phyloP scores from a whole-genome alignment of 2,888 invertebrate species.

The Agrypnus murinus region DNA sequence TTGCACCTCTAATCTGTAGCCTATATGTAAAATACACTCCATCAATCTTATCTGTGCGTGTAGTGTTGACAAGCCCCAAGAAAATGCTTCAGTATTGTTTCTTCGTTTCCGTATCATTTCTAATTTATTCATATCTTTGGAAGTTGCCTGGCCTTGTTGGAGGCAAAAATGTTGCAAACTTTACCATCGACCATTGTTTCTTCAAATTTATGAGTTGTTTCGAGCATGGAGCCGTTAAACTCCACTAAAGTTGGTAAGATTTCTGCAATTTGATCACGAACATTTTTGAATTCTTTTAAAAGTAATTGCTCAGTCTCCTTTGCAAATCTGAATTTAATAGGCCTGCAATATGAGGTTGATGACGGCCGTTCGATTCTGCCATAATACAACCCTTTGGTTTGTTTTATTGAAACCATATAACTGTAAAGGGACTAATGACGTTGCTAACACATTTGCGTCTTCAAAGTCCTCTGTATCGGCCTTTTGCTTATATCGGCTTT shows the following conservation, averaged over 20 bases:
- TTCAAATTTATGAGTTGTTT: neutral
- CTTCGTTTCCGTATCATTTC: neutral
- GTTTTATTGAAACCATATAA: neutral
- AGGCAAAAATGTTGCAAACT: neutral
- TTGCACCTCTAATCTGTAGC: conserved; percentile 2
- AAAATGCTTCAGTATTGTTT: neutral
- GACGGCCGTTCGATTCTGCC: neutral
- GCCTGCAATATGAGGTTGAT: neutral
- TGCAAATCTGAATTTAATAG: neutral
- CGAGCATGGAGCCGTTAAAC: neutral
- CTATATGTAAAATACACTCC: conserved; percentile 30
- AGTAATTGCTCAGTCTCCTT: neutral
- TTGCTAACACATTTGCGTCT: neutral
- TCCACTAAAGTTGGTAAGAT: neutral
- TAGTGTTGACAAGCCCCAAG: conserved; percentile 13
- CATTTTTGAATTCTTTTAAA: neutral
- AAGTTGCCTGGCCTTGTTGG: neutral
- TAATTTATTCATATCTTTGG: conserved; percentile 16
- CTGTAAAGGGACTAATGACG: neutral
- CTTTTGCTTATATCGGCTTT: neutral
- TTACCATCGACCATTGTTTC: conserved; percentile 3
- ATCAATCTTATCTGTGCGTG: conserved; percentile 18
- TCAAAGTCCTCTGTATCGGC: neutral
- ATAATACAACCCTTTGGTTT: neutral
- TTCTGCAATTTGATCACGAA: neutral